Percentiles rank a stretch among this genome's conserved stretches.
Conservation (phyloP, 1,140 invertebrate genomes). For the Ips nitidus region DNA sequence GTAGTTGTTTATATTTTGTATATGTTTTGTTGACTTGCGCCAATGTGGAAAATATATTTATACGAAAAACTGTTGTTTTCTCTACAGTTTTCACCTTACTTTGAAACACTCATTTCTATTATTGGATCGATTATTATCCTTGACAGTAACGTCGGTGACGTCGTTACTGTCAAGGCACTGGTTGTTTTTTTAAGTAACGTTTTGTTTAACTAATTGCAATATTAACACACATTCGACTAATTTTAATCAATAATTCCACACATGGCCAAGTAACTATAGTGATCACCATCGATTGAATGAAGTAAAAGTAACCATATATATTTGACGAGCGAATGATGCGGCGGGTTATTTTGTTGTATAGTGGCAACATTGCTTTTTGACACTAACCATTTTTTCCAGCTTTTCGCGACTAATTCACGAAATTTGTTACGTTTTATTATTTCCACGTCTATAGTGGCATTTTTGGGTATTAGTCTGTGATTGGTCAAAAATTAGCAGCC, state of each 20-base stretch:
- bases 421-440: too few relatives aligned
- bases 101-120: background rate
- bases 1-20: constrained; percentile 46
- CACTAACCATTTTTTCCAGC: too few relatives aligned
- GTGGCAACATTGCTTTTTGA: too few relatives aligned
- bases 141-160: too few relatives aligned
- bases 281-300: constrained; percentile 38
- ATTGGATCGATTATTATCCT: too few relatives aligned
- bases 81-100: constrained; percentile 8
- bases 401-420: too few relatives aligned
- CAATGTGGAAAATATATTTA: constrained; percentile 54
- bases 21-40: constrained; percentile 53
- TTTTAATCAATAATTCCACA: constrained; percentile 44
- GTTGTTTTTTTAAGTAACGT: too few relatives aligned
- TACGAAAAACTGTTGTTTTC: constrained; percentile 42
- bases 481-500: too few relatives aligned
- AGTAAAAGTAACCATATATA: constrained; percentile 33
- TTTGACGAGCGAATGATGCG: background rate
- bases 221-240: constrained; percentile 36
- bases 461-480: too few relatives aligned
- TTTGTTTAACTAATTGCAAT: constrained; percentile 36
- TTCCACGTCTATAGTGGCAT: too few relatives aligned
- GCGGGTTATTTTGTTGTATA: too few relatives aligned
- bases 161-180: too few relatives aligned
- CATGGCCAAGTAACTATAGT: constrained; percentile 48